phyloP scores from a whole-genome alignment of 2,797 vertebrate species.

The Pangasius krempfi region DNA sequence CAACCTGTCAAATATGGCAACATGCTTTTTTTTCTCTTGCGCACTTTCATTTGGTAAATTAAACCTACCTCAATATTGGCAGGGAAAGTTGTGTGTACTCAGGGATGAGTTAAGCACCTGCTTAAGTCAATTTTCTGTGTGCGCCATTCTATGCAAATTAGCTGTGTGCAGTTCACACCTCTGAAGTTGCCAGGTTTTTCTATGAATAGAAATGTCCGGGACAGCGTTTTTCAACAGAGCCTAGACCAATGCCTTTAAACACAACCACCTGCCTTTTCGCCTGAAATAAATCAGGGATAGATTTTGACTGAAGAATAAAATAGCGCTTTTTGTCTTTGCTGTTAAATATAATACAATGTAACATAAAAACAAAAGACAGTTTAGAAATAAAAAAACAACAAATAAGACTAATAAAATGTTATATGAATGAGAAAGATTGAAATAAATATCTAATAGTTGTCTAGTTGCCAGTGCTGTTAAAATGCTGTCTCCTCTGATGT shows the following conservation, averaged over 20 bases:
- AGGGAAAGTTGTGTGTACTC: not conserved
- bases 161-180: not conserved
- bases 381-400: not conserved
- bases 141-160: not conserved
- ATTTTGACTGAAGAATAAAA: not conserved
- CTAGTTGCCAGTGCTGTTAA: not conserved
- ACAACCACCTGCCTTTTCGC: not conserved
- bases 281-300: not conserved
- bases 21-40: not conserved
- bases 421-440: not conserved
- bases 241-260: not conserved
- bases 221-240: not conserved
- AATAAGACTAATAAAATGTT: not conserved
- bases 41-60: not conserved
- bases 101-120: not conserved
- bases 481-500: not conserved
- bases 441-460: not conserved
- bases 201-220: not conserved
- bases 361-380: not conserved
- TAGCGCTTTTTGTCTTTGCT: not conserved
- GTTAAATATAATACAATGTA: not conserved
- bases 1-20: not conserved
- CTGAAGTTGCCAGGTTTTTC: not conserved
- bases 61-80: not conserved
- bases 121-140: conserved; percentile 4